Evolutionary conservation across 1,140 invertebrate species (phyloP), one percentile per base, ranked within the genome.

Genomic region (Psix sp.): DNA sequence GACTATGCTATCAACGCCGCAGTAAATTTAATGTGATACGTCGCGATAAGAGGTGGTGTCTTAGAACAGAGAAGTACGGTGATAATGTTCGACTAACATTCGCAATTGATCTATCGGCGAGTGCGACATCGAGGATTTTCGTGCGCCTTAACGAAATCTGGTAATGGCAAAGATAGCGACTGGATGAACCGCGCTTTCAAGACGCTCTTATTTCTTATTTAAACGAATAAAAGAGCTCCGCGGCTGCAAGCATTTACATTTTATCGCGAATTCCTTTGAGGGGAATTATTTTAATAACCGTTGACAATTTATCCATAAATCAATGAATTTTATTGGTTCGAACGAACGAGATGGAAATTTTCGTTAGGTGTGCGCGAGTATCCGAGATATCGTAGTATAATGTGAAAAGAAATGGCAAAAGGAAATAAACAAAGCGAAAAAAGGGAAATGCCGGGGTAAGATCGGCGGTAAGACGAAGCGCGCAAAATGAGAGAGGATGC

Each of bases 1-100:
- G n/a, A n/a, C n/a, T n/a, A n/a, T n/a, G n/a, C 81, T 84, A 84
- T 84, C 83, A 80, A 81, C 72, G 74, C 59, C 70, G 78, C 80
- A 78, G 80, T 84, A 83, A 84, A 84, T 83, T 84, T 83, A 82
- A 82, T 80, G 82, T 77, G 80, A 80, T 78, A 75, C 73, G 71
- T 67, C 56, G 43, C 57, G 80, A 84, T 84, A 82, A 76, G 68
- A 56, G 35, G 63, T 3, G 29, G 42, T 45, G 56, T 66, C 67
- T 54, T 40, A 63, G 63, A 75, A 72, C 60, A 73, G 49, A 66
- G 45, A 33, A 60, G 48, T 56, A n/a, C 29, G 67, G 74, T 79
- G 66, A 70, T 70, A 82, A 80, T 81, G 77, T 46, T 70, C 81
- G 54, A 74, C 75, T 79, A 83, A 80, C 77, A 77, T 77, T 77